Conservation (phyloP, 2,797 vertebrate genomes). For the Cygnus olor region DNA sequence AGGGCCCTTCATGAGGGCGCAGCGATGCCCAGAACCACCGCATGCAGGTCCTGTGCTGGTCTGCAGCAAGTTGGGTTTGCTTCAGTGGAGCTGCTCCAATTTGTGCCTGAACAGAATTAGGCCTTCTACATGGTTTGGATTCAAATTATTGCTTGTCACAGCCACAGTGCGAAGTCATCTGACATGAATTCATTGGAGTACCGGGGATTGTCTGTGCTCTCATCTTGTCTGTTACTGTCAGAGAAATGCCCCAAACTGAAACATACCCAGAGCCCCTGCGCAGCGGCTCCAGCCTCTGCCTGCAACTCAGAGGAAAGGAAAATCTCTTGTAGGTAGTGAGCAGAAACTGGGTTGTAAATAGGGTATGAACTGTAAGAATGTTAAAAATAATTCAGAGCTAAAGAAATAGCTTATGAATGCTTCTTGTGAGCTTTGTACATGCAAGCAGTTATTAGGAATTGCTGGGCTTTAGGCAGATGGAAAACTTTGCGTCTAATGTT, state of each 20-base stretch:
- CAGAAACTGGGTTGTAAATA: not conserved
- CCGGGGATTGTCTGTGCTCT: conserved; percentile 30
- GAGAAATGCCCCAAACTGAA: conserved; percentile 39
- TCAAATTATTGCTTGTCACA: conserved; percentile 50
- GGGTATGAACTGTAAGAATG: not conserved
- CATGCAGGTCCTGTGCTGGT: not conserved
- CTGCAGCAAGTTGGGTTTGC: conserved; percentile 17
- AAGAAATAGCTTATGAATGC: not conserved
- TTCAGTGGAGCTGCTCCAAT: conserved; percentile 51
- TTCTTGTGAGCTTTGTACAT: not conserved
- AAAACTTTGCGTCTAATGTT: not conserved
- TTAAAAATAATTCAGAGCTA: not conserved
- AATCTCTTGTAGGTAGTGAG: not conserved
- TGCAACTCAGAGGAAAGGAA: not conserved
- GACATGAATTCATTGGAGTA: conserved; percentile 31
- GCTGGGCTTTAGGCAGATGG: not conserved
- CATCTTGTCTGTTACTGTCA: conserved; percentile 53
- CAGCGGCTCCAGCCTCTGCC: not conserved
- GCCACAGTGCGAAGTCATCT: conserved; percentile 27
- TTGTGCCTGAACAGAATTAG: conserved; percentile 61
- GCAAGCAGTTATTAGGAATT: not conserved
- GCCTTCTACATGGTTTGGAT: conserved; percentile 41
- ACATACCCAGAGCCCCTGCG: not conserved
- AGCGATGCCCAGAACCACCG: not conserved
- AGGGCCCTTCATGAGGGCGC: not conserved